phyloP scores from a whole-genome alignment of 1,140 invertebrate genomes.

The Augochlora pura region DNA sequence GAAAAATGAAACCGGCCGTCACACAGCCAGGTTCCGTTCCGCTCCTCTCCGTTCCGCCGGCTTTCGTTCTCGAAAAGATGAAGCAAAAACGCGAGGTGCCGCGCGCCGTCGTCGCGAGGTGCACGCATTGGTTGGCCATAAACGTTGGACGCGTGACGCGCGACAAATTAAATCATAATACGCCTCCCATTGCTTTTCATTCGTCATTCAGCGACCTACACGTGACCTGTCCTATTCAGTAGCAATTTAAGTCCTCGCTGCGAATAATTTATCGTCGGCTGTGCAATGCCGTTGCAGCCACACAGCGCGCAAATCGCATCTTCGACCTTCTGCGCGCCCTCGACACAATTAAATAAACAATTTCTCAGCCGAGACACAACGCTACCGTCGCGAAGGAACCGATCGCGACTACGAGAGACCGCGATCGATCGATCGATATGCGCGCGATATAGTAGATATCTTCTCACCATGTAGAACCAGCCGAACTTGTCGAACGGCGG shows the following conservation, averaged over 20 bases:
- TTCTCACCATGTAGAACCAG: constrained; percentile 89
- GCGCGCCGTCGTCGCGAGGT: too few species aligned
- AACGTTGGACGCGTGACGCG: constrained; percentile 51
- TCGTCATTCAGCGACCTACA: constrained; percentile 68
- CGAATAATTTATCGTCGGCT: constrained; percentile 50
- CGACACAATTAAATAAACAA: constrained; percentile 40
- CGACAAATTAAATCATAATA: constrained; percentile 69
- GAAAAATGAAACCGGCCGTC: too few species aligned
- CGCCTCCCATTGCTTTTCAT: constrained; percentile 73
- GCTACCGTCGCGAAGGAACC: too few species aligned
- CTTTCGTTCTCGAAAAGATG: too few species aligned
- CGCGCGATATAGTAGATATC: too few species aligned
- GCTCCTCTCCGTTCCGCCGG: too few species aligned
- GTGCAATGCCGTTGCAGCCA: constrained; percentile 39
- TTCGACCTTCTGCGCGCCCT: constrained; percentile 32
- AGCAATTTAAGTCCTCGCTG: constrained; percentile 66
- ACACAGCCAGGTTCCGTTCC: too few species aligned
- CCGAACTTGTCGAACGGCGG: constrained; percentile 88
- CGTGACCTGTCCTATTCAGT: constrained; percentile 70
- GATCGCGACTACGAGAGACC: too few species aligned
- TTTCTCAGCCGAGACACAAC: not conserved
- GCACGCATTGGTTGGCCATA: not conserved
- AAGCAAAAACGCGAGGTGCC: too few species aligned
- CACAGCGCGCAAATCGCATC: constrained; percentile 33
- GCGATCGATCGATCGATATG: too few species aligned